These are phyloP conservation scores for Alces alces DNA, from an alignment of 2,113 vertebrate genomes.

Conservation along the genomic window DNA sequence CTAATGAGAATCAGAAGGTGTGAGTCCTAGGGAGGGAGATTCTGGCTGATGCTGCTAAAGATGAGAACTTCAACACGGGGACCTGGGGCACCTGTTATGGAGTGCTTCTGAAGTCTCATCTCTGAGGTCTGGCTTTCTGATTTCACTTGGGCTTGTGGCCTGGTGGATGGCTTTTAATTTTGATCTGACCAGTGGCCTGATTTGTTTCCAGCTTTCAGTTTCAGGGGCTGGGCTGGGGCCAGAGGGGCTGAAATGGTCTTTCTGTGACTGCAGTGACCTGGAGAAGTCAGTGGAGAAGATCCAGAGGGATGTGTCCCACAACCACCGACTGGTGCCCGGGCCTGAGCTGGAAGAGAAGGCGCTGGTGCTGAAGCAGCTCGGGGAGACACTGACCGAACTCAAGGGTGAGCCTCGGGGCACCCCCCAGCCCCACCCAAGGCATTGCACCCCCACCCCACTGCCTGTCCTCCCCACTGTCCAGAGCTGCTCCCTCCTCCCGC, in stretches of 20 bases:
- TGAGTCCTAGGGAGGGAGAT: neutral
- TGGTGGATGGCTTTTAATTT: neutral
- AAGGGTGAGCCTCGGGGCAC: constrained; percentile 85
- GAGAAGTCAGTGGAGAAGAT: constrained; percentile 97
- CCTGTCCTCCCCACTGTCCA: neutral
- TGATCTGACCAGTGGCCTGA: constrained; percentile 3
- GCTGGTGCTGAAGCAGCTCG: constrained; percentile 90
- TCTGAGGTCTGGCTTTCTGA: neutral
- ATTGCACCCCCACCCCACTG: neutral
- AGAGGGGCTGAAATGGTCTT: constrained; percentile 54
- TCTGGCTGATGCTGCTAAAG: neutral
- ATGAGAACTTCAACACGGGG: neutral
- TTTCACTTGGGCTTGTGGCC: neutral
- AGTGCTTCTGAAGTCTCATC: neutral
- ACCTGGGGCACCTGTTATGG: neutral
- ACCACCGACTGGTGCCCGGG: constrained; percentile 89
- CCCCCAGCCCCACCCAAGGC: neutral
- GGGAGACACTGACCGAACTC: constrained; percentile 94
- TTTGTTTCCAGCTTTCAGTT: constrained; percentile 40
- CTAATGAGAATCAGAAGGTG: neutral
- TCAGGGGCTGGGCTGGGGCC: constrained; percentile 53
- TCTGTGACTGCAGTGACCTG: constrained; percentile 87
- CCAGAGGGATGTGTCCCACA: constrained; percentile 92
- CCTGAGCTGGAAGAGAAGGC: constrained; percentile 98
- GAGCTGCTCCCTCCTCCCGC: neutral